phyloP scores from a whole-genome alignment of 2,797 vertebrate species.

The Falco peregrinus region DNA sequence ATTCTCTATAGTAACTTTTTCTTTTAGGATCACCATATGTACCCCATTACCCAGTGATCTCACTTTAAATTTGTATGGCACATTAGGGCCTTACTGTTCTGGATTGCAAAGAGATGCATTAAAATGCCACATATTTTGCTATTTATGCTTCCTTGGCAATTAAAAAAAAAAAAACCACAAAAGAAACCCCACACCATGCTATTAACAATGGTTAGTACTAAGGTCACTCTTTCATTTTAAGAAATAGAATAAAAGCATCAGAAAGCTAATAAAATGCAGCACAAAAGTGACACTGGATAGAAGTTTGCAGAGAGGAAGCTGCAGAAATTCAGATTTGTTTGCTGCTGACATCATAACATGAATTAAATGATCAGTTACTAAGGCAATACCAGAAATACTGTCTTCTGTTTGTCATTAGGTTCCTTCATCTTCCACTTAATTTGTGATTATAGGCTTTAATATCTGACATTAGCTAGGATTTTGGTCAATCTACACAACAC shows the following conservation, averaged over 20 bases:
- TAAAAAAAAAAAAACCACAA: background rate
- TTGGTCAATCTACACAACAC: slow-evolving; percentile 69
- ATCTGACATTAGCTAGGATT: slow-evolving; percentile 69
- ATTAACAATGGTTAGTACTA: slow-evolving; percentile 30
- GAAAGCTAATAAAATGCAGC: background rate
- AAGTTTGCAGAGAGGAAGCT: slow-evolving; percentile 25
- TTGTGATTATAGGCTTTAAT: slow-evolving; percentile 73
- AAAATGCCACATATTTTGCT: slow-evolving; percentile 3
- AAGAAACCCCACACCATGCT: background rate
- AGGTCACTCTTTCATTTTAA: slow-evolving; percentile 18
- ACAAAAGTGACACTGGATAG: background rate
- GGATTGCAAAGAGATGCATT: background rate
- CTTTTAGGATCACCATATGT: slow-evolving; percentile 60
- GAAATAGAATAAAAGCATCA: background rate
- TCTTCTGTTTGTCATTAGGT: slow-evolving; percentile 59
- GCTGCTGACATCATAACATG: slow-evolving; percentile 31
- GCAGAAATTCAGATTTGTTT: slow-evolving; percentile 22
- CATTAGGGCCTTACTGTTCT: background rate
- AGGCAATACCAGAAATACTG: slow-evolving; percentile 60
- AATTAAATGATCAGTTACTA: slow-evolving; percentile 55
- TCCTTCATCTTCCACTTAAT: slow-evolving; percentile 72
- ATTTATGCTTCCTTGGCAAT: slow-evolving; percentile 57
- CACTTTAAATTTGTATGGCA: slow-evolving; percentile 35
- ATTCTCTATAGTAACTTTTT: slow-evolving; percentile 43
- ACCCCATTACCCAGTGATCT: slow-evolving; percentile 24